Evolutionary conservation across 2,888 invertebrate genomes (phyloP).

Genomic region (Megalurothrips usitatus): DNA sequence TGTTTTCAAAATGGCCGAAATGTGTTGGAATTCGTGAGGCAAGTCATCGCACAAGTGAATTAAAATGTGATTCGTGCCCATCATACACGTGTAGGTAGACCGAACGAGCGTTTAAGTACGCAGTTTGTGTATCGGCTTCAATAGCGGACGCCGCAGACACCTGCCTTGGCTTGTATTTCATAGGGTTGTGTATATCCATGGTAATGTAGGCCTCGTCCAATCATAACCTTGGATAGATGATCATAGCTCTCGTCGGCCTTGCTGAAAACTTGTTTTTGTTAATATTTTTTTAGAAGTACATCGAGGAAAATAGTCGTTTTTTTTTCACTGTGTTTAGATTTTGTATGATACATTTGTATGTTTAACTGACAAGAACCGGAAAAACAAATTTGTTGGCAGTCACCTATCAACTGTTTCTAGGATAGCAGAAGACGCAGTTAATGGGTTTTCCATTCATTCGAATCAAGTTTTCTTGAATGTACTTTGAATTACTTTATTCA

Average conservation of each 20-base stretch:
- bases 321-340: no score
- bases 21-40: constrained; percentile 26
- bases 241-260: background rate
- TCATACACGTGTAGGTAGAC: background rate
- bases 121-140: background rate
- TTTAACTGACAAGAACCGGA: background rate
- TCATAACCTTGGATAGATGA: constrained; percentile 15
- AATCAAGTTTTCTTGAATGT: background rate
- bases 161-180: background rate
- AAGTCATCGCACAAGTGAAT: constrained; percentile 17
- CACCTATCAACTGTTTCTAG: background rate
- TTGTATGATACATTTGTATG: no score
- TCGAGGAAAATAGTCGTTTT: no score
- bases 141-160: background rate
- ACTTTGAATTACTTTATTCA: no score
- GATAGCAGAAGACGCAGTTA: constrained; percentile 17
- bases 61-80: background rate
- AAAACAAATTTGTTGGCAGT: constrained; percentile 16
- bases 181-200: background rate
- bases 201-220: background rate
- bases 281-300: background rate
- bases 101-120: background rate
- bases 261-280: background rate
- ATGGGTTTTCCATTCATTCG: background rate
- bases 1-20: constrained; percentile 26